Evolutionary conservation across 2,888 invertebrate genomes (phyloP), one percentile per base, ranked within the genome.

Genomic region (Tricholauxania praeusta): DNA sequence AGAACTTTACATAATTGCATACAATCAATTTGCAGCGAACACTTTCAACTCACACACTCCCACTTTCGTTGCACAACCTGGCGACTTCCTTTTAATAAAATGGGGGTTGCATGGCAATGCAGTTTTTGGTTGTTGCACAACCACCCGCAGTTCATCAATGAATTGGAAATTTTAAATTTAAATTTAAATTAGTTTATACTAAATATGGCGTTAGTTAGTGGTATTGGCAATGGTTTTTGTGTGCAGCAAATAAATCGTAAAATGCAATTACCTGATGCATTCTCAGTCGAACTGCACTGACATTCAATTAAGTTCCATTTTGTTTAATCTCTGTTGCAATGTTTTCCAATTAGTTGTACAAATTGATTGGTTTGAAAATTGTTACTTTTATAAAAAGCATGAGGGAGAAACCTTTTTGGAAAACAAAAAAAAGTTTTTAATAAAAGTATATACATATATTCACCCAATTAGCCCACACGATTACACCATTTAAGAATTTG

Each of bases 81-180:
- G 19, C 17, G n/a, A 15, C 48, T 53, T 12, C 15, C 47, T 22
- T 4, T 10, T 39, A 10, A 2, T 10, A 39, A 39, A 39, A 1
- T 39, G 10, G 1, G 39, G 39, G 39, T 39, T 39, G 39, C 39
- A 39, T 39, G 7, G 39, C 7, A 39, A 39, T 39, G 39, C 39
- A 39, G 39, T 39, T 39, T 10, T 39, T 39, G 28, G 28, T 28
- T 3, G 22, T 17, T 12, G 19, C 19, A 19, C 12, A 14, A 6
- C 57, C 55, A 48, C 22, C 47, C 57, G 57, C 8, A 47, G 67
- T 15, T 47, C 39, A 10, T 12, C 22, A 67, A 57, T 67, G 39
- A 67, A 67, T 57, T 57, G 67, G 64, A 64, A 64, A 64, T 64
- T 64, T 51, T 48, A 51, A 64, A 64, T 64, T 64, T 64, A 64